Base-by-base conservation (phyloP, 2,888 invertebrate species). In the Oscheius myriophilus region DNA sequence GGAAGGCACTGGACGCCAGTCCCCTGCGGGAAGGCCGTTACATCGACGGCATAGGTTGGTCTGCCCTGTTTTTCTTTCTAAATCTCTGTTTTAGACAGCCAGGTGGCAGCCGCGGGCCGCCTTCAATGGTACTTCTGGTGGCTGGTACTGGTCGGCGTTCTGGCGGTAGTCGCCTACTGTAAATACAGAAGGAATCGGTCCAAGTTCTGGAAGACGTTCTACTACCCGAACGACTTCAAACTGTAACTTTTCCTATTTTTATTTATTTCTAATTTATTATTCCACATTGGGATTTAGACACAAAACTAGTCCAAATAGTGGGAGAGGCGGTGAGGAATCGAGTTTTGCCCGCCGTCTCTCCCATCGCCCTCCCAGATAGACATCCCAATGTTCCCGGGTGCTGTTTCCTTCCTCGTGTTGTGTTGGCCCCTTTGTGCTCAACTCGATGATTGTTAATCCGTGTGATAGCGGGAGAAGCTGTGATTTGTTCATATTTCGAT, bases 171-270 rank as follows among this genome's bases (percentile, higher is more conserved):
- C 58, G 78, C 72, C 26, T 85, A 85, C 71, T 79, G 81, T 72
- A 84, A 85, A 72, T 85, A 85, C 69, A 73, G 82, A 43, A 70
- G 79, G 68, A 85, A 85, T 70, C 71, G 83, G 64, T 78, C 79
- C 68, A 81, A 82, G 71, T 84, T 85, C 79, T 85, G 85, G 85
- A 85, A 85, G 66, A 83, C 82, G 41, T 85, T 85, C 78, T 85
- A 85, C 79, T 85, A 85, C 75, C 71, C 75, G 69, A 78, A 83
- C 79, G 85, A 85, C 76, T 85, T 85, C 79, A 85, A 85, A 81
- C 73, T 85, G 84, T 84, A 78, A 84, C 69, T 64, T 73, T 74
- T 71, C 57, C 33, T 33, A 6, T 9, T 6, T 33, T 33, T 33
- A 33, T 33, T 33, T 33, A 33, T 33, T 33, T 33, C 33, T 33